Conservation (phyloP, 2,888 invertebrate species). For the Andrena bicolor region DNA sequence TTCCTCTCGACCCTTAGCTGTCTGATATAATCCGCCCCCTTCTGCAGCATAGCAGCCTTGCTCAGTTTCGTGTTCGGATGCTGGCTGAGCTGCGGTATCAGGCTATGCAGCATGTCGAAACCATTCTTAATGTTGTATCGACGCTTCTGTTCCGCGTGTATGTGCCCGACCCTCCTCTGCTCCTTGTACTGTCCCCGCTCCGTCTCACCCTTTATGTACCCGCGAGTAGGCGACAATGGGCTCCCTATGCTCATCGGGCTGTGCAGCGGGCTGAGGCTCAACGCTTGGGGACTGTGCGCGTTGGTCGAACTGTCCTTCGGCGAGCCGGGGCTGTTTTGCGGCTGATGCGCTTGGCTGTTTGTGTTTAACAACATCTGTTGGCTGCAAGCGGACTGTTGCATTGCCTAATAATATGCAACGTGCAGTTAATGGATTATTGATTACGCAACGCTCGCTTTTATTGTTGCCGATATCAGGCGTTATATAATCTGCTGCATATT, state of each 20-base stretch:
- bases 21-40: slow-evolving; percentile 97
- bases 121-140: slow-evolving; percentile 98
- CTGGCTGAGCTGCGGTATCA: slow-evolving; percentile 96
- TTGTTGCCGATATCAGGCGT: slow-evolving; percentile 28
- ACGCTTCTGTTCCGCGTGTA: slow-evolving; percentile 98
- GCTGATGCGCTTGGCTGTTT: slow-evolving; percentile 75
- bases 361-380: slow-evolving; percentile 76
- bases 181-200: slow-evolving; percentile 87
- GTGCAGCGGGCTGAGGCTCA: slow-evolving; percentile 85
- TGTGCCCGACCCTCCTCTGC: slow-evolving; percentile 94
- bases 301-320: slow-evolving; percentile 80
- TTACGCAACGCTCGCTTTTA: slow-evolving; percentile 37
- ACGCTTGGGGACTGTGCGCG: slow-evolving; percentile 82
- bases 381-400: slow-evolving; percentile 72
- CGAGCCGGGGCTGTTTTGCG: slow-evolving; percentile 81
- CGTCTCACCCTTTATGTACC: slow-evolving; percentile 85
- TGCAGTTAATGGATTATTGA: slow-evolving; percentile 25
- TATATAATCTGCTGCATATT: slow-evolving; percentile 24
- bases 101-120: slow-evolving; percentile 96
- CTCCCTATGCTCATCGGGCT: slow-evolving; percentile 86
- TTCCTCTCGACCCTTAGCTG: slow-evolving; percentile 94
- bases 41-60: slow-evolving; percentile 98
- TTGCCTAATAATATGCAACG: slow-evolving; percentile 51
- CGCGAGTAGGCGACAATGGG: slow-evolving; percentile 88
- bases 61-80: slow-evolving; percentile 97